These are phyloP conservation scores for Natrix natrix DNA, from an alignment of 2,797 vertebrate genomes.

Conservation along the genomic window DNA sequence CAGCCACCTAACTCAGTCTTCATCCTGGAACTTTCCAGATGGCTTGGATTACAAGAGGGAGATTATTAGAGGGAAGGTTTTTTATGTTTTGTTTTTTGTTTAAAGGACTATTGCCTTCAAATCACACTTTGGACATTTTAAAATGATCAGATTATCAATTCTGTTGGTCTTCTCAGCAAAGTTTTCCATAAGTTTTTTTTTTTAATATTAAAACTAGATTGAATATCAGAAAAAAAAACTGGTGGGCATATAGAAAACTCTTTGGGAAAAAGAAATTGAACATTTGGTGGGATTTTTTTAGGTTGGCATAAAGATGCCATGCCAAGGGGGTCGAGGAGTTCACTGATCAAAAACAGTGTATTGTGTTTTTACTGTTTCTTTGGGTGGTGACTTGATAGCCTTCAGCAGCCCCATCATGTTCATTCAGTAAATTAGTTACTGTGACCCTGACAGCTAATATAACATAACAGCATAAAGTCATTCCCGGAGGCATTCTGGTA, in stretches of 20 bases:
- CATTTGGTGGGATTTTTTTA: background rate
- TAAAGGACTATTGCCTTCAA: background rate
- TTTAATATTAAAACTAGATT: background rate
- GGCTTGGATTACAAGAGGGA: background rate
- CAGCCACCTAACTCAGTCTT: background rate
- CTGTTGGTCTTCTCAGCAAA: background rate
- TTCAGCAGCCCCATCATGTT: background rate
- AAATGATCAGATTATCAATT: background rate
- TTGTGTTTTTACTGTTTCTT: background rate
- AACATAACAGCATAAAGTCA: background rate
- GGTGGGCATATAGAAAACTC: background rate
- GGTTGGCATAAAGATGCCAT: background rate
- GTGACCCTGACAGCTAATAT: background rate
- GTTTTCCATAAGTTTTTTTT: background rate
- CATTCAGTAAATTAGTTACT: background rate
- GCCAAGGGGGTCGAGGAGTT: background rate
- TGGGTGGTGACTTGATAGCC: background rate
- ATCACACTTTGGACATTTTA: background rate
- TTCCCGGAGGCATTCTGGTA: background rate
- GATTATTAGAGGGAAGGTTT: background rate
- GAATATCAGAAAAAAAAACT: background rate
- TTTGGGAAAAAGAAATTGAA: background rate
- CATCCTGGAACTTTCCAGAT: background rate
- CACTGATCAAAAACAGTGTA: background rate
- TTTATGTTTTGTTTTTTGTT: background rate